Base-by-base conservation (phyloP, 2,888 invertebrate genomes). In the Amphipyra berbera region DNA sequence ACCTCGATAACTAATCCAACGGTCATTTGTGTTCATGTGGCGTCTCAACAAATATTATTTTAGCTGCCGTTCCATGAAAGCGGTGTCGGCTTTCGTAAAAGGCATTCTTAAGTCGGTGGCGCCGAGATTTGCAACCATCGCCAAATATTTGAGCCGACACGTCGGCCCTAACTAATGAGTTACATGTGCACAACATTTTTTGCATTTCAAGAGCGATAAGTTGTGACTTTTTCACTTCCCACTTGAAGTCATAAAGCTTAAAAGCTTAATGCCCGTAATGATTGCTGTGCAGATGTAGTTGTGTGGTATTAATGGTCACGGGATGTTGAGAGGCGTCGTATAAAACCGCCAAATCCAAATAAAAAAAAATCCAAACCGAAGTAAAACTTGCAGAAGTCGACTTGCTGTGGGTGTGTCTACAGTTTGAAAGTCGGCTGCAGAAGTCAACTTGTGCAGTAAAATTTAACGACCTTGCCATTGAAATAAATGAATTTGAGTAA, bases 21-120 rank as follows among this genome's bases (percentile, higher is more conserved):
- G 94, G 89, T 92, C 91, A 93, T 91, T 95, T 94, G 92, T 94
- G 91, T 92, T 93, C 88, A 93, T 87, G 86, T 84, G 84, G 84
- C 92, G 88, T 90, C 87, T 88, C 89, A 62, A 79, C 77, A 86
- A 91, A 93, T 94, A 92, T 94, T 94, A 82, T 93, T 84, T 81
- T 92, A 94, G 93, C 90, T 93, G 93, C 83, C 83, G 84, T 83
- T 84, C 78, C 54, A 74, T 82, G 83, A 83, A 88, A 85, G 82
- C 56, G 54, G 35, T 78, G 85, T 80, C 90, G 89, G 90, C 83
- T 67, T 73, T 70, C 59, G 56, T 77, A 86, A 91, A 90, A 82
- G 87, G 80, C 78, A 76, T 82, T 83, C 83, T 80, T 84, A 84
- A 72, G 68, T 61, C 45, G 63, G 80, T 88, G 94, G 92, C 94